Base-by-base conservation (phyloP, 2,113 vertebrate genomes). In the Geothlypis trichas region DNA sequence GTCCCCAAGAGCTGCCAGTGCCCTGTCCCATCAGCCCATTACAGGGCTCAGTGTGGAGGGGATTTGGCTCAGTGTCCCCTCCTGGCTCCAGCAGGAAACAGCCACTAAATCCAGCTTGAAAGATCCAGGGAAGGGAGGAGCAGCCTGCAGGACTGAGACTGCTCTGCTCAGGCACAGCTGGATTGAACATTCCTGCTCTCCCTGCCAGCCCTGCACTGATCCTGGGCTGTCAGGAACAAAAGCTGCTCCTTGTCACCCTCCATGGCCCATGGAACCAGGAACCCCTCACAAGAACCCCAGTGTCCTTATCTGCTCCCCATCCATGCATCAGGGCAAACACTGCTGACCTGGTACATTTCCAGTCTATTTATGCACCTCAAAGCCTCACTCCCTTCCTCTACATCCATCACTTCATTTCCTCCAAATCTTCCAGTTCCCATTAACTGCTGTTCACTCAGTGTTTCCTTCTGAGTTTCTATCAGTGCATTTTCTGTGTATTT, bases 201-300 rank as follows among this genome's bases (percentile, higher is more conserved):
- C 20, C 59, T 86, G 41, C 27, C 17, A 20, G 35, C 23, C 27
- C 30, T 82, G 55, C 8, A 4, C 15, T 47, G 47, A 42, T 76
- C 24, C 22, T 67, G 35, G 42, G 10, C 42, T 92, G 15, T 49
- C 54, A 66, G 46, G 35, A 66, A n/a, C 2, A 31, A 6, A 44
- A 79, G 9, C 49, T 85, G 49, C 54, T 76, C 49, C 1, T 47
- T 88, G 74, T 21, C 57, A 42, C 16, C 46, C 9, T 30, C 5
- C 11, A 52, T 22, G 39, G 35, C 22, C 30, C 1, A 1, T n/a
- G 54, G 49, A 79, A 49, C 27, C 2, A 1, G 9, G 1, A 68
- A 44, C 37, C 20, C n/a, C 68, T 46, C 81, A 33, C 19, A 27
- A 15, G 14, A 42, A 28, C 35, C 22, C 69, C 63, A 35, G 26